Percentiles rank a stretch among this genome's conserved stretches.
phyloP scores from a whole-genome alignment of 2,797 vertebrate genomes.

The Sitta carolinensis region DNA sequence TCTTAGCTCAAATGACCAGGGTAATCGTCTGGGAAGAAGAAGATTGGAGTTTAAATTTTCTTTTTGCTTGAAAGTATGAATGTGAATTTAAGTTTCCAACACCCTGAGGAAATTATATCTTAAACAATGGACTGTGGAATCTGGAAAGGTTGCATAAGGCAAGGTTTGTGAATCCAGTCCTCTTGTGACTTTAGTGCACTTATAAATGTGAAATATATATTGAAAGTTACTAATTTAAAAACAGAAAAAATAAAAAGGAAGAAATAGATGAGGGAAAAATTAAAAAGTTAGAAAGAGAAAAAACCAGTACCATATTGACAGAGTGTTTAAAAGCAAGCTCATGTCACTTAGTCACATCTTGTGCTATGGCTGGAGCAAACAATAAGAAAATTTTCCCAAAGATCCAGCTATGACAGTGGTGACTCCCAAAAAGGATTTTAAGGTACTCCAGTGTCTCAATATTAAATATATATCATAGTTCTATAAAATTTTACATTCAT shows the following conservation, averaged over 20 bases:
- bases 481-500: background rate
- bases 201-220: background rate
- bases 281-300: background rate
- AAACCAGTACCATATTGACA: background rate
- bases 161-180: background rate
- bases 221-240: background rate
- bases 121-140: background rate
- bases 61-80: background rate
- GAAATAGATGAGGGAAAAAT: rapidly evolving
- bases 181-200: background rate
- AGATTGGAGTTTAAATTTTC: background rate
- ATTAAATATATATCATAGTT: background rate
- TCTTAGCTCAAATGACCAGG: background rate
- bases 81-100: background rate
- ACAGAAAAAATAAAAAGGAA: rapidly evolving
- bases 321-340: background rate
- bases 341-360: background rate
- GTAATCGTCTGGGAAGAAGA: background rate
- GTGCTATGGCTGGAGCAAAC: background rate
- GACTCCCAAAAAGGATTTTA: background rate
- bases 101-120: background rate
- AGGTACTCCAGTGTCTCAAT: background rate
- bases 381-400: background rate
- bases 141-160: background rate
- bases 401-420: background rate